Percentiles rank a stretch among this genome's conserved stretches.
Evolutionary conservation across 2,888 invertebrate genomes (phyloP).

Genomic region (Steinernema scapterisci): DNA sequence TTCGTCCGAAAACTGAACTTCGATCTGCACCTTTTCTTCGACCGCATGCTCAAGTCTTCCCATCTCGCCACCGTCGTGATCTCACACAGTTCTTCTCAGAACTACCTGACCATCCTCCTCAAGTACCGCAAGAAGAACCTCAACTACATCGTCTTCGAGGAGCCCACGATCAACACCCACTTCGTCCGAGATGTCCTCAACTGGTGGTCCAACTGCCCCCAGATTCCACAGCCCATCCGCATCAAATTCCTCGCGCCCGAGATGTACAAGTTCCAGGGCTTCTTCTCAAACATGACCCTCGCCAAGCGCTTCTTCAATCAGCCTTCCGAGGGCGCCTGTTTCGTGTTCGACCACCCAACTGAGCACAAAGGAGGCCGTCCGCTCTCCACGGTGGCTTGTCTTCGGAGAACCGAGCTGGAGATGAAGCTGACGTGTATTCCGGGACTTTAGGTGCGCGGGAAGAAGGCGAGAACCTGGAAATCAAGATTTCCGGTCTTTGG

Average conservation of each 20-base stretch:
- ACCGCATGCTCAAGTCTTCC: neutral
- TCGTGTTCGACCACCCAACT: neutral
- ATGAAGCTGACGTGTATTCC: constrained; percentile 14
- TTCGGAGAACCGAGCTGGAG: constrained; percentile 11
- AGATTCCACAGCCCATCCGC: neutral
- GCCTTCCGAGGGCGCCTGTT: constrained; percentile 8
- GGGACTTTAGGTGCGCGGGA: neutral
- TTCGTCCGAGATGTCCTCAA: constrained; percentile 9
- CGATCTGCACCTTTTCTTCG: neutral
- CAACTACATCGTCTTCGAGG: constrained; percentile 9
- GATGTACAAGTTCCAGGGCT: neutral
- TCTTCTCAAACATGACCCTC: constrained; percentile 9
- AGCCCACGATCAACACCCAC: neutral
- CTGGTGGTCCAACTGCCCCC: constrained; percentile 2
- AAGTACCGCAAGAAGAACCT: neutral
- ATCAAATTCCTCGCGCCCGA: neutral
- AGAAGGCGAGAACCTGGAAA: too few relatives aligned
- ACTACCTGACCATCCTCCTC: constrained; percentile 1
- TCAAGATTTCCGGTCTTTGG: too few relatives aligned
- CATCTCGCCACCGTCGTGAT: neutral
- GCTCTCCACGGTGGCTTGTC: neutral
- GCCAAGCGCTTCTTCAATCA: constrained; percentile 14
- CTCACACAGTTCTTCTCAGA: neutral
- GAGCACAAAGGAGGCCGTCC: constrained; percentile 9
- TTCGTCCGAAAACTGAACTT: neutral